Evolutionary conservation across 2,113 vertebrate species (phyloP).

Genomic region (Puntigrus tetrazona): DNA sequence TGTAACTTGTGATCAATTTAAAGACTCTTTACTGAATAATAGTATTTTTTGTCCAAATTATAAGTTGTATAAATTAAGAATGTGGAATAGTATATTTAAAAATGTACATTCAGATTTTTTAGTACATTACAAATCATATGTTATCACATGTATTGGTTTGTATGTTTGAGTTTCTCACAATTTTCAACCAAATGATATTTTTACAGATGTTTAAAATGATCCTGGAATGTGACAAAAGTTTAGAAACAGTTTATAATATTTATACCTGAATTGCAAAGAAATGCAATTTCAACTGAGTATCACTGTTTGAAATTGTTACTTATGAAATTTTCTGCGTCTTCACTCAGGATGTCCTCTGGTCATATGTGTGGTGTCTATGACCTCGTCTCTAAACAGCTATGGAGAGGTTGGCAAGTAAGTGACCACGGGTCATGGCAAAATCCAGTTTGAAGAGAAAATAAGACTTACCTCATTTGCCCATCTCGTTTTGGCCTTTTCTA

Average conservation of each 20-base stretch:
- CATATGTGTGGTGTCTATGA: slow-evolving; percentile 87
- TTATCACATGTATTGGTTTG: no score
- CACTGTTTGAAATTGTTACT: neutral
- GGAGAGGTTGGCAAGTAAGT: slow-evolving; percentile 88
- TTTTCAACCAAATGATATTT: neutral
- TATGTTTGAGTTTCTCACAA: neutral
- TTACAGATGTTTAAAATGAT: neutral
- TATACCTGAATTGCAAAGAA: neutral
- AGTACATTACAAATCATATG: neutral
- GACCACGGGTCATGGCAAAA: neutral
- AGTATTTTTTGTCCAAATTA: no score
- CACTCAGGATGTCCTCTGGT: slow-evolving; percentile 84
- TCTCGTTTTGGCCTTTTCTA: slow-evolving; percentile 9
- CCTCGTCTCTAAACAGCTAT: slow-evolving; percentile 82
- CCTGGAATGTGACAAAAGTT: neutral
- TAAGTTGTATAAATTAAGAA: neutral
- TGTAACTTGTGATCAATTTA: no score
- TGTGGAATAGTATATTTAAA: neutral
- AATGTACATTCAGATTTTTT: neutral
- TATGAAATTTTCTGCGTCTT: neutral
- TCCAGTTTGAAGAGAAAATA: neutral
- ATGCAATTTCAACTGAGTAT: neutral
- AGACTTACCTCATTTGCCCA: neutral
- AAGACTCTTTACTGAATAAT: no score
- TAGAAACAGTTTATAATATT: neutral